Base-by-base conservation (phyloP, 1,140 invertebrate genomes). In the Aphelenchoides besseyi region DNA sequence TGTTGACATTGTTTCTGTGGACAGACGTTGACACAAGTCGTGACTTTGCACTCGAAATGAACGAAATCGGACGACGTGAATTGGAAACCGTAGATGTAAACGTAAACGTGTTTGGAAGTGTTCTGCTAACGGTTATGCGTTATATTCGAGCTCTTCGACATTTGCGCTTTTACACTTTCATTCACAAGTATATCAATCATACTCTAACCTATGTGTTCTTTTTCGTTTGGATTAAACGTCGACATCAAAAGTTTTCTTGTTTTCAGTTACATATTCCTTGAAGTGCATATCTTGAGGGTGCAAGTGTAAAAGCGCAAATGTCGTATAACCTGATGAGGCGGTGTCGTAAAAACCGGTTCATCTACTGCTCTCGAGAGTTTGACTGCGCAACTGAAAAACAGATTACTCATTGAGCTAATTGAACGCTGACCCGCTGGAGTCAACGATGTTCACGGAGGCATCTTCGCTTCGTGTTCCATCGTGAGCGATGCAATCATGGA, bases 21-120 rank as follows among this genome's bases (percentile, higher is more conserved):
- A 53, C 71, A 73, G 5, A 18, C 28, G 32, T 75, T 48, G 9
- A 73, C n/a, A 29, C 71, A 73, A 28, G 48, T 23, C 28, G 68
- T 78, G n/a, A 77, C 62, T 71, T 73, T 70, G 55, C 71, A 73
- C 57, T 73, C 73, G 35, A 73, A 73, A 71, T 73, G 71, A 5
- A 73, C 71, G 29, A n/a, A 53, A 35, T 77, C 61, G 18, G 72
- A 68, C 16, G 32, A 71, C 12, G 71, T 69, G 64, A 73, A 73
- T 48, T 73, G 71, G 53, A 73, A 73, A 8, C 71, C 71, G 53
- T 73, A 73, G 8, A 73, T 66, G 41, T 73, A 54, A 18, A 76
- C 74, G 30, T 76, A 73, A n/a, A 76, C 62, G 41, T 73, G 71
- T 29, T 73, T 73, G 2, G 72, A 32, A 16, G 57, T 16, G 28